These are phyloP conservation scores for Montifringilla adamsi DNA, from an alignment of 2,113 vertebrate species.

Conservation along the genomic window DNA sequence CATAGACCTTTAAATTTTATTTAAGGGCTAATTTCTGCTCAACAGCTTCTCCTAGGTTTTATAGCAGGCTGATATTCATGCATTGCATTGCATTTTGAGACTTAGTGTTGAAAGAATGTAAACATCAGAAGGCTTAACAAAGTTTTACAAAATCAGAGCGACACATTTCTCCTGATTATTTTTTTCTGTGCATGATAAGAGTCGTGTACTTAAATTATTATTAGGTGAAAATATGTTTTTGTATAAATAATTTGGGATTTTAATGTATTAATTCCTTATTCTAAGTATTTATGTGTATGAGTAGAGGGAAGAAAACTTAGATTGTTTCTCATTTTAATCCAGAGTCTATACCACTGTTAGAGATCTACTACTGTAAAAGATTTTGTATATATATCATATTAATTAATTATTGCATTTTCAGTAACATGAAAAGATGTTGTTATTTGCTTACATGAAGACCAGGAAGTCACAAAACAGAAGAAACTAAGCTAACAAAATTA, in stretches of 20 bases:
- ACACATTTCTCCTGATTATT: not conserved
- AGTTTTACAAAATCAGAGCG: too few species aligned
- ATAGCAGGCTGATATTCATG: not conserved
- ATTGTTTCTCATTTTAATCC: not conserved
- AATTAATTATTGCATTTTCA: not conserved
- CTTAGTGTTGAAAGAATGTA: too few species aligned
- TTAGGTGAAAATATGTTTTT: not conserved
- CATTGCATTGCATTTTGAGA: not conserved
- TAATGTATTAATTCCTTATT: not conserved
- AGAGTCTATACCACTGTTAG: not conserved
- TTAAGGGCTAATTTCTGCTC: conserved; percentile 35
- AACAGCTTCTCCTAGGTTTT: not conserved
- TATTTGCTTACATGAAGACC: not conserved
- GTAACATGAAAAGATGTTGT: not conserved
- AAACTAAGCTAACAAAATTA: not conserved
- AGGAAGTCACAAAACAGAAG: not conserved
- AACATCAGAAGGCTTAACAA: too few species aligned
- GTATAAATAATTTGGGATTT: not conserved
- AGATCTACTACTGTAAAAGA: not conserved
- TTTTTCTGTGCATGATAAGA: not conserved
- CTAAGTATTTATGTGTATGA: not conserved
- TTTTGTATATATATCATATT: not conserved
- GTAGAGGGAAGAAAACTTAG: not conserved
- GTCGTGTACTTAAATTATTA: not conserved
- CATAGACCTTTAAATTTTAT: conserved; percentile 42